Percentiles rank a stretch among this genome's conserved stretches.
These are phyloP conservation scores for Montipora sp. DNA, from an alignment of 64 coral and sea anemone genomes.

Conservation along the genomic window DNA sequence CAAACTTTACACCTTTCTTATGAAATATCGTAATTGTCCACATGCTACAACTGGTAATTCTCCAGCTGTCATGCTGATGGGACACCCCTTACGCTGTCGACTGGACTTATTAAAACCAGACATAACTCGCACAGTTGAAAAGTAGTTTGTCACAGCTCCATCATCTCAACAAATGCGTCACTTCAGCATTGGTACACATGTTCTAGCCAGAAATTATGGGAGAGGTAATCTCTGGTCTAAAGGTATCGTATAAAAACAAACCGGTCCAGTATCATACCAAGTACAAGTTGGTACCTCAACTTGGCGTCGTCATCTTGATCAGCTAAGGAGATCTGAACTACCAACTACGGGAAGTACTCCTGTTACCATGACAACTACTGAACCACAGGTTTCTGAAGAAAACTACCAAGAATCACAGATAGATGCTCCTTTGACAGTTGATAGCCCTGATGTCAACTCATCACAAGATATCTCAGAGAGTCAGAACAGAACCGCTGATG, in stretches of 20 bases:
- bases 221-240: constrained; percentile 46
- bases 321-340: constrained; percentile 32
- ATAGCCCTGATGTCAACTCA: not conserved
- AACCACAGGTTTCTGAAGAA: not conserved
- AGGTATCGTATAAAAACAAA: constrained; percentile 26
- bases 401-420: not conserved
- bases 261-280: constrained; percentile 54
- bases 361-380: not conserved
- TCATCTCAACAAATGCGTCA: constrained; percentile 44
- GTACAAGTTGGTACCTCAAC: constrained; percentile 43
- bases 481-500: not conserved
- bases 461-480: not conserved
- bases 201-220: constrained; percentile 60
- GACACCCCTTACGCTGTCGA: constrained; percentile 11
- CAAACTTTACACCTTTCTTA: constrained; percentile 1
- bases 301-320: constrained; percentile 55
- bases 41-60: no score
- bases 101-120: constrained; percentile 63
- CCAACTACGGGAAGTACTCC: constrained; percentile 1
- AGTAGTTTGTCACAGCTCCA: constrained; percentile 12
- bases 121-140: constrained; percentile 32
- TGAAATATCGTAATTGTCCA: not conserved
- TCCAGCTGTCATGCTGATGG: no score
- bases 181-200: constrained; percentile 45
- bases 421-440: constrained; percentile 6